Percentiles rank a stretch among this genome's conserved stretches.
These are phyloP conservation scores for Poeciliopsis turrubarensis DNA, from an alignment of 2,113 vertebrate genomes.

Conservation along the genomic window DNA sequence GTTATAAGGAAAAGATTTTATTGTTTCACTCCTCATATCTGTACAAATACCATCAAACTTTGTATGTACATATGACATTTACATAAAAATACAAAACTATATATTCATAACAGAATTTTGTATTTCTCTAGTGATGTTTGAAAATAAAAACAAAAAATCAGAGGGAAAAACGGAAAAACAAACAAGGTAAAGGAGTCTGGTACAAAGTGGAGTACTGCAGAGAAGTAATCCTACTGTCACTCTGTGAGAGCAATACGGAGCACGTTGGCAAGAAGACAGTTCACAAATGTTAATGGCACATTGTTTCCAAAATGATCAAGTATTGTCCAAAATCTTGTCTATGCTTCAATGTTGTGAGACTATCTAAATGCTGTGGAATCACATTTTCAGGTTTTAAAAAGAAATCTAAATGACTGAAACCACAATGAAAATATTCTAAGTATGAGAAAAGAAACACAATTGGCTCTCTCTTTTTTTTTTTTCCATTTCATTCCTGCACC, in stretches of 20 bases:
- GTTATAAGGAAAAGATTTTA: slow-evolving; percentile 84
- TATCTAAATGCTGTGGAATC: slow-evolving; percentile 56
- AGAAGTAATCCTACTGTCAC: slow-evolving; percentile 63
- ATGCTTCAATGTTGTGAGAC: slow-evolving; percentile 57
- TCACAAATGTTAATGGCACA: slow-evolving; percentile 77
- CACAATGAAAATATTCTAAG: slow-evolving; percentile 15
- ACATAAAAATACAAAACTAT: slow-evolving; percentile 99
- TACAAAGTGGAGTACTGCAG: slow-evolving; percentile 78
- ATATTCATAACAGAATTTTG: slow-evolving; percentile 99
- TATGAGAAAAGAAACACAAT: slow-evolving; percentile 57
- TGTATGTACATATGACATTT: slow-evolving; percentile 99
- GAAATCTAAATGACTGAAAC: slow-evolving; percentile 50
- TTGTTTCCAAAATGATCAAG: slow-evolving; percentile 75
- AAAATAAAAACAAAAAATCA: slow-evolving; percentile 85
- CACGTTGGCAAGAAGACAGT: slow-evolving; percentile 73
- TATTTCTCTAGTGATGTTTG: slow-evolving; percentile 97
- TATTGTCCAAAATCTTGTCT: slow-evolving; percentile 66
- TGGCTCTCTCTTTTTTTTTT: slow-evolving; percentile 67
- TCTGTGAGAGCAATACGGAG: slow-evolving; percentile 74
- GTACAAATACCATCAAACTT: slow-evolving; percentile 99
- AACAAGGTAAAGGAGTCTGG: slow-evolving; percentile 85
- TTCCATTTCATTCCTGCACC: slow-evolving; percentile 62
- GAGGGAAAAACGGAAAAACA: slow-evolving; percentile 73
- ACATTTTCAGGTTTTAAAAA: slow-evolving; percentile 40
- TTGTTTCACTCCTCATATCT: slow-evolving; percentile 99